Percentiles rank a stretch among this genome's conserved stretches.
Evolutionary conservation across 2,797 vertebrate species (phyloP).

Genomic region (Sebastiscus tertius): DNA sequence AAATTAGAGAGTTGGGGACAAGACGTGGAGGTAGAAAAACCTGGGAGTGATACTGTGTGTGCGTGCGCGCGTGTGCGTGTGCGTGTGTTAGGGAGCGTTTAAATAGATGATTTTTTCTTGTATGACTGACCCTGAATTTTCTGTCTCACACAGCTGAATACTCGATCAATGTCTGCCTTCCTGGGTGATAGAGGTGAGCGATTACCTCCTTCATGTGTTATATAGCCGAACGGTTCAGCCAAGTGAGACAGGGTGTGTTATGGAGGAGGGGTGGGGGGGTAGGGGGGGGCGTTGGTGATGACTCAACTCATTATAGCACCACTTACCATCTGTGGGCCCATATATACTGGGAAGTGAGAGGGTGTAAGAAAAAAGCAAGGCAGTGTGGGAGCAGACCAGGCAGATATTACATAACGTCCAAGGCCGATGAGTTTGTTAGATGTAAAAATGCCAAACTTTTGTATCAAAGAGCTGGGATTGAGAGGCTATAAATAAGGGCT

Average conservation of each 20-base stretch:
- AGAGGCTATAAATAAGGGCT: slow-evolving; percentile 3
- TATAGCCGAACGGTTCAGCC: slow-evolving; percentile 23
- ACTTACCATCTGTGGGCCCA: slow-evolving; percentile 64
- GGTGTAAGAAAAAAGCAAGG: slow-evolving; percentile 47
- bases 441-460: slow-evolving; percentile 20
- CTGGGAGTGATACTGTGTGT: not conserved
- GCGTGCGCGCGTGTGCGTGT: rapidly evolving
- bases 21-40: not conserved
- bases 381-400: slow-evolving; percentile 55
- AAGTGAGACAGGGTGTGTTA: slow-evolving; percentile 18
- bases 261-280: not conserved
- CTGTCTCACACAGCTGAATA: not conserved
- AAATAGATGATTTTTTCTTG: not conserved
- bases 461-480: not conserved
- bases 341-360: slow-evolving; percentile 53
- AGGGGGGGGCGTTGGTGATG: not conserved
- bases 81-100: not conserved
- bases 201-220: slow-evolving; percentile 12
- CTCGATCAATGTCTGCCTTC: slow-evolving; percentile 24
- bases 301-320: slow-evolving; percentile 61
- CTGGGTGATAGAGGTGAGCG: slow-evolving; percentile 16
- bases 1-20: not conserved
- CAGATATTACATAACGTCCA: slow-evolving; percentile 56
- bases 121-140: not conserved
- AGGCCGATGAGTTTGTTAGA: slow-evolving; percentile 32